Evolutionary conservation across 2,797 vertebrate genomes (phyloP), one percentile per base, ranked within the genome.

Genomic region (Triplophysa yarkandensis): DNA sequence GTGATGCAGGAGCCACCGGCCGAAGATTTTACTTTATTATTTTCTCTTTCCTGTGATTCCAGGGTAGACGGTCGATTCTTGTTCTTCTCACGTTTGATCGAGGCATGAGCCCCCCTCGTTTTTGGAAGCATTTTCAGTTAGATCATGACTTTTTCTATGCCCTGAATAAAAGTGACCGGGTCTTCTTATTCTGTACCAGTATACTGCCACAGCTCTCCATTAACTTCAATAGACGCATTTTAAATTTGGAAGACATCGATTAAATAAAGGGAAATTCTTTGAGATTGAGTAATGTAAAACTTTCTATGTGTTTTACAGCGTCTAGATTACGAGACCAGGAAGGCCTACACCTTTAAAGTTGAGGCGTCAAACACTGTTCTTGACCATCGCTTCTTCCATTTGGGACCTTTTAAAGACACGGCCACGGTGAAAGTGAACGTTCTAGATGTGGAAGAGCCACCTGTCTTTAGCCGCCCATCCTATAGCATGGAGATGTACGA

Each of bases 401-500:
- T 92, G 52, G 96, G 96, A 1, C 94, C 95, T 0, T 96, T 97
- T 82, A 95, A 94, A 71, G 96, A 98, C 81, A 95, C 94, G 0
- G 95, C 93, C 0, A 95, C 94, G 0, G 94, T 98, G 77, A 96
- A 93, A 85, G 91, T 98, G 71, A 94, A 90, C 0, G 93, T 98
- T 21, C 60, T 95, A 82, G 96, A 98, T 28, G 89, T 92, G 68
- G 94, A 95, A 0, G 96, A 98, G 68, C 94, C 95, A 0, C 96
- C 96, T 0, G 89, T 95, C n/a, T 98, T 98, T 84, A 95, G 93
- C 85, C 94, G 90, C 68, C 80, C 88, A 0, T 62, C 83, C n/a
- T 98, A 97, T 80, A 92, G 85, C 1, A 91, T 98, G 94, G 95
- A 98, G 2, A 92, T 94, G 1, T 96, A 94, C 0, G 96, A 98